Percentiles rank a stretch among this genome's conserved stretches.
Conservation (phyloP, 2,888 invertebrate species). For the Taenaris catops region DNA sequence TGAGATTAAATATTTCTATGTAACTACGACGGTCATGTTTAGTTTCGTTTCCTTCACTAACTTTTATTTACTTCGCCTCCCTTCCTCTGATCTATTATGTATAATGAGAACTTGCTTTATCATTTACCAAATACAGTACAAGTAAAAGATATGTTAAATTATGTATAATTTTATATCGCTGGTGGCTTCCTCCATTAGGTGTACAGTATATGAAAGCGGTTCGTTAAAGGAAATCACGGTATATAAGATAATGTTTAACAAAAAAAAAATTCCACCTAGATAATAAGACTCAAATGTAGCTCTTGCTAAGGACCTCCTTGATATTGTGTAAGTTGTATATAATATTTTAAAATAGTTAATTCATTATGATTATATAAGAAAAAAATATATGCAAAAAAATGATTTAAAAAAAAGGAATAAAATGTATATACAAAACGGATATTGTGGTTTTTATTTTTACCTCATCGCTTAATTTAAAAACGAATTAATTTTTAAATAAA, state of each 20-base stretch:
- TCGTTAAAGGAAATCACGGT: slow-evolving; percentile 18
- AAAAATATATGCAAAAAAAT: slow-evolving; percentile 55
- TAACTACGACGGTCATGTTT: too few relatives aligned
- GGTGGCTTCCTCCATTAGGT: too few relatives aligned
- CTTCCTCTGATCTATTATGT: too few relatives aligned
- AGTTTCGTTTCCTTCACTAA: too few relatives aligned
- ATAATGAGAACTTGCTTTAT: too few relatives aligned
- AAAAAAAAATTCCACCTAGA: slow-evolving; percentile 70
- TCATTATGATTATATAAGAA: slow-evolving; percentile 59
- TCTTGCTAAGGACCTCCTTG: slow-evolving; percentile 58
- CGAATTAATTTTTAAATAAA: neutral
- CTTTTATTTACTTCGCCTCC: too few relatives aligned
- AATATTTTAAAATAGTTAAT: slow-evolving; percentile 64
- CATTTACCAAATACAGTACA: too few relatives aligned
- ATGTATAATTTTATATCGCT: too few relatives aligned
- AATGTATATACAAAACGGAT: slow-evolving; percentile 52
- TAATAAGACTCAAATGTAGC: slow-evolving; percentile 68
- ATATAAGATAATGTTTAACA: slow-evolving; percentile 15
- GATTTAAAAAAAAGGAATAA: slow-evolving; percentile 52
- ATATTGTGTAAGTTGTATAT: slow-evolving; percentile 66
- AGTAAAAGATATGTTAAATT: too few relatives aligned
- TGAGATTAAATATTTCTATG: too few relatives aligned
- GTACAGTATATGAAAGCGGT: too few relatives aligned
- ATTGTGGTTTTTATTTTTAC: slow-evolving; percentile 33
- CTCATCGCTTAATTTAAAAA: neutral